A percentile compares a stretch with the other conserved stretches of the same genome.
Conservation (phyloP, 2,113 vertebrate genomes). For the Glaucomys volans region DNA sequence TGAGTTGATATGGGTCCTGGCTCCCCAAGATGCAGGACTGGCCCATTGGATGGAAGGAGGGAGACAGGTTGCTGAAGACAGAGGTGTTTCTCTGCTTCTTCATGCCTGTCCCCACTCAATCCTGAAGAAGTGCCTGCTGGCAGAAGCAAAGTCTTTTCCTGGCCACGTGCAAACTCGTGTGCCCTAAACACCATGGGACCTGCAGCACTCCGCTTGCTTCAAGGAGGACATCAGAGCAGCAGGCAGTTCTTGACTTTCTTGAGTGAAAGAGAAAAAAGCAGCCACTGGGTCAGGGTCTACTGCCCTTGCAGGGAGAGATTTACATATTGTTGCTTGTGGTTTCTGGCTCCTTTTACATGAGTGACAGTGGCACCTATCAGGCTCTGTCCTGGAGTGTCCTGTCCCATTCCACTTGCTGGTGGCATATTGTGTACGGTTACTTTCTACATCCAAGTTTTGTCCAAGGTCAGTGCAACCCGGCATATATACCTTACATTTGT, state of each 20-base stretch:
- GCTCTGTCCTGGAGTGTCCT: background rate
- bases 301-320: slow-evolving; percentile 27
- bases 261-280: background rate
- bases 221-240: background rate
- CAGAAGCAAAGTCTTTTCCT: background rate
- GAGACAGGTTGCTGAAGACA: background rate
- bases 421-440: too few species aligned
- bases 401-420: background rate
- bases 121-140: background rate
- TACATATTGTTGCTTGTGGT: slow-evolving; percentile 50
- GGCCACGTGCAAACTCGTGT: background rate
- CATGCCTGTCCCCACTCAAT: background rate
- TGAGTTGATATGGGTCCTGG: background rate
- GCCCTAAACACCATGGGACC: background rate
- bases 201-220: background rate
- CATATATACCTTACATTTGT: background rate
- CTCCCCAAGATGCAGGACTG: background rate
- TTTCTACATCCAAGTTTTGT: background rate
- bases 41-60: background rate
- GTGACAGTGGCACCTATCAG: background rate
- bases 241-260: background rate
- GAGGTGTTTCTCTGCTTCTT: background rate
- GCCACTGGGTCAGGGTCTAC: background rate
- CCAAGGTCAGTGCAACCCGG: background rate
- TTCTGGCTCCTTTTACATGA: background rate